Percentiles rank a stretch among this genome's conserved stretches.
phyloP scores from a whole-genome alignment of 2,113 vertebrate genomes.

The Sturnus vulgaris region DNA sequence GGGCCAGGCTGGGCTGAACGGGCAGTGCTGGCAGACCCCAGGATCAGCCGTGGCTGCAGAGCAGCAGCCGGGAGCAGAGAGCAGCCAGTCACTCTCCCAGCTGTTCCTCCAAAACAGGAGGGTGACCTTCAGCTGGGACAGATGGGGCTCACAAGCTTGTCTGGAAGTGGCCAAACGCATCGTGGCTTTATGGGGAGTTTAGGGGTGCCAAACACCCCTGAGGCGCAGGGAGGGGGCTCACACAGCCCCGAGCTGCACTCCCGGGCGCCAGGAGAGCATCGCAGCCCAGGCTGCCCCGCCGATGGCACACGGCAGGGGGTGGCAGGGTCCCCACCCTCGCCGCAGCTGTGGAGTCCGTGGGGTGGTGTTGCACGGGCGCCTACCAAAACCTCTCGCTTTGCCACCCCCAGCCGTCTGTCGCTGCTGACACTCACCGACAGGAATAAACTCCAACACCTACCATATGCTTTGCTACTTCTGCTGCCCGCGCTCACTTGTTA shows the following conservation, averaged over 20 bases:
- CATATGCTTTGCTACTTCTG: conserved; percentile 42
- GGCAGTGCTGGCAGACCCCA: rapidly evolving
- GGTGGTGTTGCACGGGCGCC: conserved; percentile 21
- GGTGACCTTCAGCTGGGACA: background rate
- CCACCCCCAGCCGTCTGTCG: conserved; percentile 57
- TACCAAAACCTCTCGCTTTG: background rate
- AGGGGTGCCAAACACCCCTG: rapidly evolving
- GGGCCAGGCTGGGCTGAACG: background rate
- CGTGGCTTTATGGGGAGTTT: background rate
- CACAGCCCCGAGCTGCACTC: rapidly evolving
- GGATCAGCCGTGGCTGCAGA: background rate
- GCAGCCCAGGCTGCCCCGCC: rapidly evolving
- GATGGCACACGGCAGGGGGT: background rate
- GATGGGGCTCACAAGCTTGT: rapidly evolving
- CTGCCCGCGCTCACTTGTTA: conserved; percentile 8
- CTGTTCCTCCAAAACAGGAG: rapidly evolving
- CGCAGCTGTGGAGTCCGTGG: background rate
- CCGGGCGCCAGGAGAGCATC: rapidly evolving
- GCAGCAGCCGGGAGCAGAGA: background rate
- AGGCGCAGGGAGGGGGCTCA: rapidly evolving
- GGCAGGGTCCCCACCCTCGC: background rate
- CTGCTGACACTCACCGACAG: conserved; percentile 32
- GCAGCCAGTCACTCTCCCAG: rapidly evolving
- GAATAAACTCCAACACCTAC: conserved; percentile 56
- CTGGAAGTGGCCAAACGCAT: rapidly evolving